Conservation (phyloP, 2,888 invertebrate species). For the Plemyria rubiginata region DNA sequence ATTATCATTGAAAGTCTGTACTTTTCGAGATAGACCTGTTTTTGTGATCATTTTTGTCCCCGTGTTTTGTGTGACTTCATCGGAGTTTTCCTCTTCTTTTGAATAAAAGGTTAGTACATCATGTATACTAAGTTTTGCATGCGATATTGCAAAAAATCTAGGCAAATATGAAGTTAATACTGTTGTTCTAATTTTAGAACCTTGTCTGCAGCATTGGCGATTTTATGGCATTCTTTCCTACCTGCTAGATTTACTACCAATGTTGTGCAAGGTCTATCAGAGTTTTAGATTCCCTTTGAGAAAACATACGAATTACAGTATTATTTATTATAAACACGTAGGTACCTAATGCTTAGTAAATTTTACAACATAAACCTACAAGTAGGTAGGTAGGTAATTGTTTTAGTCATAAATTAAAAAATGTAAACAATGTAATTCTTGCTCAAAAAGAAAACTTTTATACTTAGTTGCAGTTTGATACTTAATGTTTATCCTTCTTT, state of each 20-base stretch:
- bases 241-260: not conserved
- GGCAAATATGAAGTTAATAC: constrained; percentile 10
- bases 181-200: constrained; percentile 64
- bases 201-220: constrained; percentile 35
- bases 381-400: too few species aligned
- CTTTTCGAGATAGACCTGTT: constrained; percentile 64
- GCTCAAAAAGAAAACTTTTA: too few species aligned
- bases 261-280: too few species aligned
- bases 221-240: constrained; percentile 10
- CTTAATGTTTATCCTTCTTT: too few species aligned
- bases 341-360: too few species aligned
- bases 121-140: not conserved
- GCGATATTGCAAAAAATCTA: not conserved
- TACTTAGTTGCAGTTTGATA: too few species aligned
- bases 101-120: constrained; percentile 60
- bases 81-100: constrained; percentile 48
- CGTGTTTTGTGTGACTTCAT: constrained; percentile 60
- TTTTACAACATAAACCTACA: too few species aligned
- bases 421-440: too few species aligned
- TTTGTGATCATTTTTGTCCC: constrained; percentile 58
- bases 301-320: too few species aligned
- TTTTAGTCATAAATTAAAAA: too few species aligned
- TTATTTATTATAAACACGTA: too few species aligned
- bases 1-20: constrained; percentile 56
- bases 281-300: too few species aligned